phyloP scores from a whole-genome alignment of 1,140 invertebrate genomes.

The Pseudomyrmex pallidus region DNA sequence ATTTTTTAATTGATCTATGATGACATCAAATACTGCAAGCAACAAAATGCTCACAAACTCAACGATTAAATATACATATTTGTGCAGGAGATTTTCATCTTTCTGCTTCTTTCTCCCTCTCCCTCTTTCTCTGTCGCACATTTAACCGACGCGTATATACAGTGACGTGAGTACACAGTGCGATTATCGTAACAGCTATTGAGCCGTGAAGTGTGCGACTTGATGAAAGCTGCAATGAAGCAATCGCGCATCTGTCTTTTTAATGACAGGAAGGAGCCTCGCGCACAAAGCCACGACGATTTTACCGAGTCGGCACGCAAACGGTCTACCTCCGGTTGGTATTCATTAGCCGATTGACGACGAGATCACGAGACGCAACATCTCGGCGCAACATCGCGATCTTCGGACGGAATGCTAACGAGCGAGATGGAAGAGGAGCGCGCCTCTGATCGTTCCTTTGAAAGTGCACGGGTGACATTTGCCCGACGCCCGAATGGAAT shows the following conservation, averaged over 20 bases:
- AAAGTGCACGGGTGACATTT: conserved; percentile 47
- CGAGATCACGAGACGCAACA: conserved; percentile 54
- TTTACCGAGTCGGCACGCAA: conserved; percentile 33
- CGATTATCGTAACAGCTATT: conserved; percentile 26
- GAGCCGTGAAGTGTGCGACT: conserved; percentile 5
- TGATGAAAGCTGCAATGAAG: conserved; percentile 51
- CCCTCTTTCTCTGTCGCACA: too few species aligned
- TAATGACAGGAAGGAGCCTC: conserved; percentile 43
- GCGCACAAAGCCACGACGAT: conserved; percentile 42
- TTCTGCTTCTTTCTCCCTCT: background rate
- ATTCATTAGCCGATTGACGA: conserved; percentile 60
- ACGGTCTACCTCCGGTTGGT: background rate
- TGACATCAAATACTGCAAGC: background rate
- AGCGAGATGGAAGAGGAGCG: conserved; percentile 35
- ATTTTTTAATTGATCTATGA: too few species aligned
- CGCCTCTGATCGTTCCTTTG: background rate
- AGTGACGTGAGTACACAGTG: background rate
- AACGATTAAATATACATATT: conserved; percentile 1
- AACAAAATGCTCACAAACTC: conserved; percentile 1
- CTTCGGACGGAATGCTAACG: conserved; percentile 45
- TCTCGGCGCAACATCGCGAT: conserved; percentile 20
- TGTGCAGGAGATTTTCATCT: background rate
- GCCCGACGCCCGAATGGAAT: conserved; percentile 6
- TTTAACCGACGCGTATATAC: conserved; percentile 3
- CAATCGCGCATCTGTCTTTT: conserved; percentile 40